Evolutionary conservation across 2,888 invertebrate species (phyloP), one percentile per base, ranked within the genome.

Genomic region (Dioctria linearis): DNA sequence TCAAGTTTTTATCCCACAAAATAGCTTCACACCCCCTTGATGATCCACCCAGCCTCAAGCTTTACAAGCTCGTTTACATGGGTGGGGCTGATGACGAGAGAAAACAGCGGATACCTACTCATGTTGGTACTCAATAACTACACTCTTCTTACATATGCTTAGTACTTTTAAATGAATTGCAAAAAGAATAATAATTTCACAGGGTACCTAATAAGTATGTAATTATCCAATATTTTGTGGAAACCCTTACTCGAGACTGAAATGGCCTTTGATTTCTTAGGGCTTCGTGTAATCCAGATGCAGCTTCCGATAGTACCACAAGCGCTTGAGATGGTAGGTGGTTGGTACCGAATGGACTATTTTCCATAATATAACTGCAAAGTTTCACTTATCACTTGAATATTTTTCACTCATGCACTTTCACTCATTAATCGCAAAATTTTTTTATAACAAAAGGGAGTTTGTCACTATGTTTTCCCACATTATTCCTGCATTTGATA

Each of bases 281-380:
- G 85, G 93, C 93, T 90, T 94, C 94, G 88, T 93, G 93, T 88
- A 94, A 90, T 86, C 93, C 93, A 86, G 93, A 93, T 88, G 93
- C 93, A 86, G 93, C 93, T 90, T 94, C 93, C 84, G 94, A 94
- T 88, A 94, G 92, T 84, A 94, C 94, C 87, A 94, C 94, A 88
- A 94, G 90, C 87, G 93, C 93, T 86, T 94, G 93, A 86, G 93
- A 93, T 89, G 93, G 93, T 88, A 94, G 90, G 89, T 93, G 93
- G 88, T 91, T 93, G 86, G 93, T 91, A 88, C 92, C 93, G 89
- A 93, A 94, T 84, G 93, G 92, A 88, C 93, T 93, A 90, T 94
- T 94, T 90, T 94, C 94, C 94, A 94, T 94, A 90, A 86, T 87
- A 79, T 25, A 25, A 40, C 51, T 51, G 57, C 42, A 78, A 73